A percentile compares a stretch with the other conserved stretches of the same genome.
Evolutionary conservation across 2,888 invertebrate species (phyloP).

Genomic region (Thysanoteuthis rhombus): DNA sequence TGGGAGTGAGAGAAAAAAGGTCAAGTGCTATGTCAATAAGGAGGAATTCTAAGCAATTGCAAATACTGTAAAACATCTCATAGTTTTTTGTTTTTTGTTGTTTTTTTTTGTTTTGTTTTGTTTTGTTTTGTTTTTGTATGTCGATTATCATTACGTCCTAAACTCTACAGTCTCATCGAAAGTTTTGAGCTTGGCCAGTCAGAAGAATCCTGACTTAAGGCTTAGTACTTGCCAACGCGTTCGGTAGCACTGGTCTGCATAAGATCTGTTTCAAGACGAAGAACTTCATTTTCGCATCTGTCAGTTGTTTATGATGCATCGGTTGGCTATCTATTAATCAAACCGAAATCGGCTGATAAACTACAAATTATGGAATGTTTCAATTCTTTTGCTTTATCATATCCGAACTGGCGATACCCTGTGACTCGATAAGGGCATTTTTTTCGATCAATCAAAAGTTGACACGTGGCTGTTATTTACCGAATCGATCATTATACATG

Average conservation of each 20-base stretch:
- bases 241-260: not conserved
- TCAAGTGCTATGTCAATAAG: too few relatives aligned
- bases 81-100: too few relatives aligned
- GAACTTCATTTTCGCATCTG: constrained; percentile 12
- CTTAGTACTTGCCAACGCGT: not conserved
- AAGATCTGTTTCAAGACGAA: not conserved
- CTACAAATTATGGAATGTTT: not conserved
- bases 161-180: too few relatives aligned
- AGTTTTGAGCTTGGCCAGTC: too few relatives aligned
- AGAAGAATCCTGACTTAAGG: too few relatives aligned
- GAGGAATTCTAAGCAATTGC: too few relatives aligned
- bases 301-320: not conserved
- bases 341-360: not conserved
- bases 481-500: not conserved
- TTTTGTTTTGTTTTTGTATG: too few relatives aligned
- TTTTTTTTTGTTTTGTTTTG: too few relatives aligned
- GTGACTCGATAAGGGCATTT: not conserved
- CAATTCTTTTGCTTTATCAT: not conserved
- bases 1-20: too few relatives aligned
- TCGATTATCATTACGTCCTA: too few relatives aligned
- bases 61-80: too few relatives aligned
- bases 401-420: not conserved
- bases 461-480: not conserved
- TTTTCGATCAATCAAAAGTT: not conserved
- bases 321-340: not conserved